phyloP scores from a whole-genome alignment of 2,113 vertebrate genomes.

The Pangasianodon gigas region DNA sequence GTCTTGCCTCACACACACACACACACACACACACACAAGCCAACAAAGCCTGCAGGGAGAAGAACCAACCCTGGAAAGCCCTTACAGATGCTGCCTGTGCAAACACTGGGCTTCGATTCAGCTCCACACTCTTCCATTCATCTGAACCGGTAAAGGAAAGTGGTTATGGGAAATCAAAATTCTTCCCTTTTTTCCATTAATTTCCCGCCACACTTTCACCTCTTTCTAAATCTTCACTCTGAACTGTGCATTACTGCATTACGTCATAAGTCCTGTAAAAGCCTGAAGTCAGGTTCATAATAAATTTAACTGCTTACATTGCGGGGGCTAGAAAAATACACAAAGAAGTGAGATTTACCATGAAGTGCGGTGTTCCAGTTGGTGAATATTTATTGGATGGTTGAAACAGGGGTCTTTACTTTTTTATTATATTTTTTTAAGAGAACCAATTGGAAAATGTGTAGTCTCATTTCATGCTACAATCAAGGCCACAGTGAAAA shows the following conservation, averaged over 20 bases:
- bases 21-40: slow-evolving; percentile 36
- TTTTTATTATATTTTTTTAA: neutral
- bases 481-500: slow-evolving; percentile 10
- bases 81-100: slow-evolving; percentile 41
- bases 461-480: slow-evolving; percentile 2
- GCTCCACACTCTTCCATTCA: slow-evolving; percentile 44
- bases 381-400: slow-evolving; percentile 61
- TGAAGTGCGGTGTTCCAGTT: slow-evolving; percentile 53
- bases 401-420: slow-evolving; percentile 46
- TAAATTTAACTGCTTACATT: slow-evolving; percentile 61
- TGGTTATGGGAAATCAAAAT: slow-evolving; percentile 47
- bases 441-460: slow-evolving; percentile 39
- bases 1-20: slow-evolving; percentile 17
- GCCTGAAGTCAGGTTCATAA: slow-evolving; percentile 54
- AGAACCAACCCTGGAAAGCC: slow-evolving; percentile 42
- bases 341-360: slow-evolving; percentile 49
- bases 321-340: slow-evolving; percentile 50
- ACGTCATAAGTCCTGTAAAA: slow-evolving; percentile 55
- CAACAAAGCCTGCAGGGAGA: slow-evolving; percentile 30
- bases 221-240: slow-evolving; percentile 26
- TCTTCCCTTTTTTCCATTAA: slow-evolving; percentile 39
- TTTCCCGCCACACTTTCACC: slow-evolving; percentile 37
- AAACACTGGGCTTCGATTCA: slow-evolving; percentile 46
- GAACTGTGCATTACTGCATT: slow-evolving; percentile 43
- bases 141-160: slow-evolving; percentile 49